phyloP scores from a whole-genome alignment of 2,888 invertebrate species.

The Apotomis turbidana region DNA sequence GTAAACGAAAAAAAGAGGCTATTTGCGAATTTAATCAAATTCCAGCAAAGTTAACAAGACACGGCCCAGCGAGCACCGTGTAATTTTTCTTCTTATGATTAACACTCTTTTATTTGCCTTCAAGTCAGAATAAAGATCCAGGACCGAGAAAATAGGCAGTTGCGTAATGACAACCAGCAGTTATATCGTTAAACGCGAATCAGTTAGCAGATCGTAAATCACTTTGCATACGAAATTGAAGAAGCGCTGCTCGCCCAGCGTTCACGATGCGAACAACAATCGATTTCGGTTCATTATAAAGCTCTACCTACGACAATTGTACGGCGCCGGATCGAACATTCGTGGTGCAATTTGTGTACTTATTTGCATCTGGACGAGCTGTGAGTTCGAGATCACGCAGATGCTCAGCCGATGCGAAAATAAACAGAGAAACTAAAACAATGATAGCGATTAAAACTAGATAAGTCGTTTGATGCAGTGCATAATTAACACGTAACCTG shows the following conservation, averaged over 20 bases:
- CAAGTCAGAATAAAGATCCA: conserved; percentile 40
- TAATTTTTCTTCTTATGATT: conserved; percentile 32
- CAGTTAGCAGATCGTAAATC: conserved; percentile 68
- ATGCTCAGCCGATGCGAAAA: conserved; percentile 64
- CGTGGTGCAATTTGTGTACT: conserved; percentile 72
- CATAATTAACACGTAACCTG: conserved; percentile 26
- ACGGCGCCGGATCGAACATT: conserved; percentile 70
- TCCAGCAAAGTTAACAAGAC: conserved; percentile 24
- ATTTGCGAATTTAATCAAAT: conserved; percentile 23
- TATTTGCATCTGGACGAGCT: conserved; percentile 71
- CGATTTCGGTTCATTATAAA: conserved; percentile 72
- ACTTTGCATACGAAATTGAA: conserved; percentile 46
- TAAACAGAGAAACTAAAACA: conserved; percentile 63
- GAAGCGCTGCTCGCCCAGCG: conserved; percentile 38
- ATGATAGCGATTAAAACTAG: conserved; percentile 44
- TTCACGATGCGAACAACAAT: conserved; percentile 53
- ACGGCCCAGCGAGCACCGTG: conserved; percentile 15
- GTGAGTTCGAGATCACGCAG: conserved; percentile 70
- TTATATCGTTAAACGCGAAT: conserved; percentile 46
- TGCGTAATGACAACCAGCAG: conserved; percentile 48
- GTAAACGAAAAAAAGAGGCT: background rate
- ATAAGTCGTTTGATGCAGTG: conserved; percentile 26
- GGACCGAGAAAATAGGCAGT: conserved; percentile 44
- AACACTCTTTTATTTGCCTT: conserved; percentile 34
- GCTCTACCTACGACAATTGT: conserved; percentile 55